Evolutionary conservation across 2,888 invertebrate genomes (phyloP).

Genomic region (Nymphalis urticae): DNA sequence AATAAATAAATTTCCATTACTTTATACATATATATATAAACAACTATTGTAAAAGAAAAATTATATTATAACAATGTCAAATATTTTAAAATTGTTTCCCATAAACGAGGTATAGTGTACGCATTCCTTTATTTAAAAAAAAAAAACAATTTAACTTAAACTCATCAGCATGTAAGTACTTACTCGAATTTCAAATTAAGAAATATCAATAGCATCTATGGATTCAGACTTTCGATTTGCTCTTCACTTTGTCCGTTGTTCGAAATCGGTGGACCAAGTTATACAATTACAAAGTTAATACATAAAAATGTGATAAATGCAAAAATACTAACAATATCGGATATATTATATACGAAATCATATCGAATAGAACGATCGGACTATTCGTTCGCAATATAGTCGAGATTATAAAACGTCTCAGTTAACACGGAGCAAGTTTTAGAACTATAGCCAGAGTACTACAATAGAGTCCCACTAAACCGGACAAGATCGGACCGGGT

Average conservation of each 20-base stretch:
- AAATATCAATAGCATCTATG: conserved; percentile 32
- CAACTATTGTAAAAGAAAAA: not conserved
- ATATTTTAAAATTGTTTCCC: not conserved
- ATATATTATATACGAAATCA: not conserved
- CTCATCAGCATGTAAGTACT: conserved; percentile 33
- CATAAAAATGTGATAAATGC: conserved; percentile 17
- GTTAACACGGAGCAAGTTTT: no score
- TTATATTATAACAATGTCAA: not conserved
- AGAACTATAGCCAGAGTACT: not conserved
- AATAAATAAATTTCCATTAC: not conserved
- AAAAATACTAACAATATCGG: conserved; percentile 15
- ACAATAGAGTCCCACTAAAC: not conserved
- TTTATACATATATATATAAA: not conserved
- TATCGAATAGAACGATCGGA: not conserved
- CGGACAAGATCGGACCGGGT: no score
- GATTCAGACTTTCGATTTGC: conserved; percentile 32
- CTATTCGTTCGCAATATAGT: not conserved
- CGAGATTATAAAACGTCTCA: not conserved
- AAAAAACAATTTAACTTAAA: conserved; percentile 18
- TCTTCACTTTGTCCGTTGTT: conserved; percentile 25
- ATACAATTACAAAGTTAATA: not conserved
- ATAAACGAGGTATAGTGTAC: conserved; percentile 13
- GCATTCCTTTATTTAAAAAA: conserved; percentile 15
- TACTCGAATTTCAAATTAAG: conserved; percentile 13
- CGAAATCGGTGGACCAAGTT: conserved; percentile 21